These are phyloP conservation scores for Promerops cafer DNA, from an alignment of 2,113 vertebrate genomes.

Conservation along the genomic window DNA sequence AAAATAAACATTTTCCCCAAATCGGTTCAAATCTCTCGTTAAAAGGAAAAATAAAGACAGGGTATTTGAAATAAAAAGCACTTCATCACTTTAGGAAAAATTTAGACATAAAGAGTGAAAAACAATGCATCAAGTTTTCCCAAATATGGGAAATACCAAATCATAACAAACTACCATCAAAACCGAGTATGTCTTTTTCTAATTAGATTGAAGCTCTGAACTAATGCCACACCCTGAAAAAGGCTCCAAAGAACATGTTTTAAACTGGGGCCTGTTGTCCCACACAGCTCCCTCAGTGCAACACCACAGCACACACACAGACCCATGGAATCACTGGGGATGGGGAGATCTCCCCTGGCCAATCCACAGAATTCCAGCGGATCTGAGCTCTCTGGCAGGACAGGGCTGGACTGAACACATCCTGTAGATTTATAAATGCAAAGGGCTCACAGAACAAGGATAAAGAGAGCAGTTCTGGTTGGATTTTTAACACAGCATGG, in stretches of 20 bases:
- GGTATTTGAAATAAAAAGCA: not conserved
- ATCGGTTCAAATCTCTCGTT: not conserved
- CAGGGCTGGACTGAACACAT: not conserved
- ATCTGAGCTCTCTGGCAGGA: not conserved
- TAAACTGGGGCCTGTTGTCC: not conserved
- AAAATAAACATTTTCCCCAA: constrained; percentile 6
- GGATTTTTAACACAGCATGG: not conserved
- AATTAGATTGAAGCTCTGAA: not conserved
- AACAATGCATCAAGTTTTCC: not conserved
- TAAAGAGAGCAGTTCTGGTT: not conserved
- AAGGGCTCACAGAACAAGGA: not conserved
- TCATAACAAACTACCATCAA: constrained; percentile 9
- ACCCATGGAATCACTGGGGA: not conserved
- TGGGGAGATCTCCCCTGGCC: not conserved
- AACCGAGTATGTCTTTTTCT: not conserved
- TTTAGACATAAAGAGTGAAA: not conserved
- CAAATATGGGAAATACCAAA: constrained; percentile 23
- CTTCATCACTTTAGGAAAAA: not conserved
- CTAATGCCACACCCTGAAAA: not conserved
- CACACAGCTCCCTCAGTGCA: not conserved
- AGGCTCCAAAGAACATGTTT: not conserved
- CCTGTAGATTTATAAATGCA: not conserved
- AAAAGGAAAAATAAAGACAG: not conserved
- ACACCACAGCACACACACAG: not conserved
- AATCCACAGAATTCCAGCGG: not conserved